A percentile compares a stretch with the other conserved stretches of the same genome.
phyloP scores from a whole-genome alignment of 2,888 invertebrate species.

The Itoplectis maculator region DNA sequence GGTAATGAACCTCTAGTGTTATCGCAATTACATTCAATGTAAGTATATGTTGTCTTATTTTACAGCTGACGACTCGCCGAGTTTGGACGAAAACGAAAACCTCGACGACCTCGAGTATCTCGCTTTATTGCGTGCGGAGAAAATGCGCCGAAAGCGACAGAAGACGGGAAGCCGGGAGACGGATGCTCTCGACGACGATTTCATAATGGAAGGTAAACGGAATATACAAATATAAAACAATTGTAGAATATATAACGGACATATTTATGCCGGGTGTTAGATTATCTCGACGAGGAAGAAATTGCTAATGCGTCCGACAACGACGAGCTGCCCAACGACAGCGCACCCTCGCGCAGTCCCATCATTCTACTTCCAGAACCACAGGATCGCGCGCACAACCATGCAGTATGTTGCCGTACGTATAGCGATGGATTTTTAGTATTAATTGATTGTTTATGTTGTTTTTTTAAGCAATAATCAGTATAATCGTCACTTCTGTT shows the following conservation, averaged over 20 bases:
- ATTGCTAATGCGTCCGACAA: background rate
- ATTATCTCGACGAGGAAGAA: slow-evolving; percentile 3
- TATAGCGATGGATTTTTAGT: no score
- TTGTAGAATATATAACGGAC: background rate
- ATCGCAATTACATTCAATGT: background rate
- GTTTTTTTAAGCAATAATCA: slow-evolving; percentile 1
- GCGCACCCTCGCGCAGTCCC: background rate
- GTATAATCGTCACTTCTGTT: background rate
- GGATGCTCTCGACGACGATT: background rate
- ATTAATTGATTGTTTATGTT: background rate
- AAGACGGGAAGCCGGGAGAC: no score
- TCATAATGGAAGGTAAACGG: slow-evolving; percentile 5
- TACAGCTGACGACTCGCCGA: background rate
- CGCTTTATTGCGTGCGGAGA: slow-evolving; percentile 5
- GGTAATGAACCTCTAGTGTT: background rate
- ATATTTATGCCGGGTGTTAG: background rate
- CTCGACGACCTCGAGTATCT: background rate
- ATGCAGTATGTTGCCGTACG: no score
- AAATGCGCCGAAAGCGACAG: background rate
- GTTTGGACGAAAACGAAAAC: background rate
- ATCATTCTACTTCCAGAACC: background rate
- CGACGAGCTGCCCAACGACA: background rate
- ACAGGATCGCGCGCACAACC: slow-evolving; percentile 4
- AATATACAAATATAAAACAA: slow-evolving; percentile 2
- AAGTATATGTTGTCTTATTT: slow-evolving; percentile 3